Evolutionary conservation across 1,140 invertebrate genomes (phyloP), one percentile per base, ranked within the genome.

Genomic region (Bombus confusus): DNA sequence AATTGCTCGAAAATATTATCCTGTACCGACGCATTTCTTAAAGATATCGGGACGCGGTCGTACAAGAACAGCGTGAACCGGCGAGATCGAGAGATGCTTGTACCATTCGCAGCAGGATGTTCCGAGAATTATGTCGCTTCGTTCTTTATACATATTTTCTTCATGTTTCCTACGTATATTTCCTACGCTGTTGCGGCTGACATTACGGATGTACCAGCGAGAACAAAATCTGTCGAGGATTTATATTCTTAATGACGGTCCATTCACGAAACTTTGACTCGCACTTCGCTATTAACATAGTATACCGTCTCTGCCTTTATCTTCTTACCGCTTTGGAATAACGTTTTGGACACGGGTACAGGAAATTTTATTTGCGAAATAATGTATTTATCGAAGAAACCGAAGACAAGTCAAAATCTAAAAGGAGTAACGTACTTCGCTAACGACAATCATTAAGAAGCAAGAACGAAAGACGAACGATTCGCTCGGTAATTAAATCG

Each of bases 61-160:
- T 34, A 34, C 37, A 77, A 39, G 76, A 86, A 81, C 80, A 84
- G 80, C 86, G 34, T 37, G 82, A 57, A 28, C 34, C 83, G 64
- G 52, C n/a, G 57, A 81, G 73, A 88, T 85, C 84, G 81, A 83
- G 34, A 83, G 73, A 89, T 88, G 64, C 59, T 81, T 64, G 78
- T 79, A 59, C 79, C 78, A 41, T 43, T 88, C 83, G 68, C 83
- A 88, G 78, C 83, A 57, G 86, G 87, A 41, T 47, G 62, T 86
- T 82, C 18, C 88, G 41, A 83, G 80, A 86, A 86, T 89, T 89
- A 86, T 86, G 80, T 86, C 80, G 73, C 47, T 57, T 15, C 71
- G 43, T 69, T 80, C 84, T 88, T 86, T 52, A 52, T 52, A 52
- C 82, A 79, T 88, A 86, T 86, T 71, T 78, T 66, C n/a, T 66